Evolutionary conservation across 2,113 vertebrate species (phyloP).

Genomic region (Vanacampus margaritifer): DNA sequence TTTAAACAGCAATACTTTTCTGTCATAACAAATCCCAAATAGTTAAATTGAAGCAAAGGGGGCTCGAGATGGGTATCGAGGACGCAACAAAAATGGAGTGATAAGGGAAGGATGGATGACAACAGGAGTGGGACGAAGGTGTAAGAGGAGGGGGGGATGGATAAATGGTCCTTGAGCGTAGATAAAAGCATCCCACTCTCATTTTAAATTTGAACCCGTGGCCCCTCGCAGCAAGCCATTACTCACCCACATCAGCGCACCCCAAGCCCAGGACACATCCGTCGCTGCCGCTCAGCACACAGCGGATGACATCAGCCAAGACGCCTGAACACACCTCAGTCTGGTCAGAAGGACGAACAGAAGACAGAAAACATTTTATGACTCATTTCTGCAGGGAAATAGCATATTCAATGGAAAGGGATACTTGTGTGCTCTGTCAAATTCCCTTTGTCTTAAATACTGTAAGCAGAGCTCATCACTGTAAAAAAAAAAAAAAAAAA

Average conservation of each 20-base stretch:
- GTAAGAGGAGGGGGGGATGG: neutral
- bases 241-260: slow-evolving; percentile 64
- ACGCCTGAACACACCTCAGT: slow-evolving; percentile 62
- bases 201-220: slow-evolving; percentile 51
- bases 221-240: slow-evolving; percentile 36
- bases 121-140: slow-evolving; percentile 16
- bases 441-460: slow-evolving; percentile 27
- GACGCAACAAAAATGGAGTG: slow-evolving; percentile 25
- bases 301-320: slow-evolving; percentile 69
- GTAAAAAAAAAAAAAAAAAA: too few species aligned
- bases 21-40: slow-evolving; percentile 1
- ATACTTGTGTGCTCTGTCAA: neutral
- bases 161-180: neutral
- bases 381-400: slow-evolving; percentile 31
- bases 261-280: slow-evolving; percentile 66
- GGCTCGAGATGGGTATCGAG: slow-evolving; percentile 18
- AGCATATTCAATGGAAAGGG: neutral
- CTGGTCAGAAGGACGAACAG: slow-evolving; percentile 43
- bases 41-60: slow-evolving; percentile 5
- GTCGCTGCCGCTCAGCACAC: slow-evolving; percentile 63
- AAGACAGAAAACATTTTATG: slow-evolving; percentile 36
- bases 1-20: slow-evolving; percentile 11
- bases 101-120: slow-evolving; percentile 39
- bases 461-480: slow-evolving; percentile 22
- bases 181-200: slow-evolving; percentile 52